Percentiles rank a stretch among this genome's conserved stretches.
phyloP scores from a whole-genome alignment of 2,113 vertebrate species.

The Limnothrissa miodon region DNA sequence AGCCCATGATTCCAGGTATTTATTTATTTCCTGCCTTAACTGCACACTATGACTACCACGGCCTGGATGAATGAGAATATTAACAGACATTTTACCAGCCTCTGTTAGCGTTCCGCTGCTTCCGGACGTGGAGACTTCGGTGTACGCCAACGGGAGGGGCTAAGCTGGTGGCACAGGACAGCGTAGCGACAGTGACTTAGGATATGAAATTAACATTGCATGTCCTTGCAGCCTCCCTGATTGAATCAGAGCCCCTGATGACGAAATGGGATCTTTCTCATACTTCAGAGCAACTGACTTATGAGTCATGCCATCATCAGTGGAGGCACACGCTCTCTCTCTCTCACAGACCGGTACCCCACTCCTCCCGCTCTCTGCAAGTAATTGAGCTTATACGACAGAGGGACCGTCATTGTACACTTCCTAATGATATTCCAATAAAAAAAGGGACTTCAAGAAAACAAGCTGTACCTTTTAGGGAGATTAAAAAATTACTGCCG shows the following conservation, averaged over 20 bases:
- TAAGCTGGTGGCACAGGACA: neutral
- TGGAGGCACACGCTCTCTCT: constrained; percentile 37
- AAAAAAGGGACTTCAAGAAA: constrained; percentile 70
- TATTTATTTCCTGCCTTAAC: too few species aligned
- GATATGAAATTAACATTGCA: constrained; percentile 71
- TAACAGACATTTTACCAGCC: neutral
- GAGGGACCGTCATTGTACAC: constrained; percentile 52
- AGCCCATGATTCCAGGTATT: too few species aligned
- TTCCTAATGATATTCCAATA: constrained; percentile 73
- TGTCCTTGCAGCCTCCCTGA: constrained; percentile 74
- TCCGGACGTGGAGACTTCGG: neutral
- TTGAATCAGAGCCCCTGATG: constrained; percentile 66
- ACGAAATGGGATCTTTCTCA: constrained; percentile 66
- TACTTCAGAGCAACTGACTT: constrained; percentile 47
- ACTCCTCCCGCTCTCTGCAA: constrained; percentile 45
- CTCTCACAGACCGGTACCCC: constrained; percentile 33
- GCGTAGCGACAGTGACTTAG: constrained; percentile 41
- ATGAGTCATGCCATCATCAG: constrained; percentile 72
- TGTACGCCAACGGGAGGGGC: neutral
- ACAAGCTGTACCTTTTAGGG: constrained; percentile 73
- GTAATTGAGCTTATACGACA: constrained; percentile 69
- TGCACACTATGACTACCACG: too few species aligned
- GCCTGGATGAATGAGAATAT: too few species aligned
- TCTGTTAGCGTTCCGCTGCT: neutral
- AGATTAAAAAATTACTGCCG: constrained; percentile 69